Evolutionary conservation across 2,113 vertebrate species (phyloP).

Genomic region (Xyliphius kryptos): DNA sequence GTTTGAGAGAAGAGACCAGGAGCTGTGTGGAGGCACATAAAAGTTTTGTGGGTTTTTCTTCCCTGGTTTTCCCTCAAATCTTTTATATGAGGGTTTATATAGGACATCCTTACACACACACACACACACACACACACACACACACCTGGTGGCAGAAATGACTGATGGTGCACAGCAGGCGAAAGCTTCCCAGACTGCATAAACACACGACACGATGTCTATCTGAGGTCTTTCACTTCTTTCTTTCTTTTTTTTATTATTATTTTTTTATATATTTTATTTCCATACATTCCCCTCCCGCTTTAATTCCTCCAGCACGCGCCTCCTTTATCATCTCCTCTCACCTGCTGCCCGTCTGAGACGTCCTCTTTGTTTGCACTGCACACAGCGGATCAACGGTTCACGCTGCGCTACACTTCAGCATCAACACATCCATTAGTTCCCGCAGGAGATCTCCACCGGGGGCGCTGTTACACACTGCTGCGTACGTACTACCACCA

Average conservation of each 20-base stretch:
- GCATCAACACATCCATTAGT: too few relatives aligned
- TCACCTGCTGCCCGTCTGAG: too few relatives aligned
- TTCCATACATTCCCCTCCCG: background rate
- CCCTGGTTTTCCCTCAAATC: slow-evolving; percentile 11
- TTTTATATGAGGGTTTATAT: slow-evolving; percentile 36
- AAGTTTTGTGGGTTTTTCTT: slow-evolving; percentile 20
- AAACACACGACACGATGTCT: slow-evolving; percentile 51
- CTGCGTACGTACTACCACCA: too few relatives aligned
- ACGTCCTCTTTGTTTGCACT: too few relatives aligned
- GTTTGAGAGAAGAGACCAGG: slow-evolving; percentile 1
- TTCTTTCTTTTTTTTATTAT: slow-evolving; percentile 20
- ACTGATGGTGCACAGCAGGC: slow-evolving; percentile 58
- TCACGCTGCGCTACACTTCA: too few relatives aligned
- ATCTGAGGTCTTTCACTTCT: slow-evolving; percentile 41
- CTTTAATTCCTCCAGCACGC: too few relatives aligned
- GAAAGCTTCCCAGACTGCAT: slow-evolving; percentile 47
- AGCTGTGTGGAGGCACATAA: background rate
- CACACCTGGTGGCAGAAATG: slow-evolving; percentile 56
- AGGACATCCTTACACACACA: slow-evolving; percentile 45
- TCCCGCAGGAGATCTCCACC: slow-evolving; percentile 33
- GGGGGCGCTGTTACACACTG: slow-evolving; percentile 51
- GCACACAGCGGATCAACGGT: too few relatives aligned
- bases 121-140: slow-evolving; percentile 30
- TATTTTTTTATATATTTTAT: background rate
- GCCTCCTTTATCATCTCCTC: too few relatives aligned